Evolutionary conservation across 2,888 invertebrate genomes (phyloP), one percentile per base, ranked within the genome.

Genomic region (Halocaridina rubra): DNA sequence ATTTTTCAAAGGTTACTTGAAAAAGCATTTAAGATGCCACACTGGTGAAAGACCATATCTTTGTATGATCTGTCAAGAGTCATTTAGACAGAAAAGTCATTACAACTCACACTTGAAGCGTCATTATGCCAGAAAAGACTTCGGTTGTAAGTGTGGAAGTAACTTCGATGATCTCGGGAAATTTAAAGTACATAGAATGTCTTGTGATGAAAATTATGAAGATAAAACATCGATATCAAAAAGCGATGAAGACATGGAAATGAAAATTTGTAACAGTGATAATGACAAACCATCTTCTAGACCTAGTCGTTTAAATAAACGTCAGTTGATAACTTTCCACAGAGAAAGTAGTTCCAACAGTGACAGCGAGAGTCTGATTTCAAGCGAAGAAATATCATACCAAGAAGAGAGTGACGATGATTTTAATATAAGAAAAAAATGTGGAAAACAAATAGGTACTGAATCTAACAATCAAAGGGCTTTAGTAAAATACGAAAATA

Each of bases 21-120:
- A 27, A 39, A 29, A 30, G 16, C 79, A 79, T 69, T 8, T 29
- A 16, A 32, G 53, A 22, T 53, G 67, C 27, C 67, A 67, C 30
- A 59, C 76, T 19, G 79, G 69, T 10, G 79, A 69, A 29, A 29
- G 69, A 1, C 53, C 69, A 3, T 80, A 30, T 32, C 53, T 13
- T 2, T 80, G 80, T 16, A 72, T 16, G 2, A 3, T 24, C 22
- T 80, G 80, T 57, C 30, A 13, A 4, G 71, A 27, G n/a, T 5
- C 72, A 5, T 80, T 80, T 72, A 72, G 32, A 29, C 72, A 71
- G 32, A 72, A 57, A 22, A 16, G 29, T 24, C 72, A 64, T 13
- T 59, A 71, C 5, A 24, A 10, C 24, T 24, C 46, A 10, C 46
- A 79, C 19, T 19, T 69, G 22, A 27, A 29, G 8, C 46, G 80